Evolutionary conservation across 2,113 vertebrate genomes (phyloP).

Genomic region (Brachirus orientalis): DNA sequence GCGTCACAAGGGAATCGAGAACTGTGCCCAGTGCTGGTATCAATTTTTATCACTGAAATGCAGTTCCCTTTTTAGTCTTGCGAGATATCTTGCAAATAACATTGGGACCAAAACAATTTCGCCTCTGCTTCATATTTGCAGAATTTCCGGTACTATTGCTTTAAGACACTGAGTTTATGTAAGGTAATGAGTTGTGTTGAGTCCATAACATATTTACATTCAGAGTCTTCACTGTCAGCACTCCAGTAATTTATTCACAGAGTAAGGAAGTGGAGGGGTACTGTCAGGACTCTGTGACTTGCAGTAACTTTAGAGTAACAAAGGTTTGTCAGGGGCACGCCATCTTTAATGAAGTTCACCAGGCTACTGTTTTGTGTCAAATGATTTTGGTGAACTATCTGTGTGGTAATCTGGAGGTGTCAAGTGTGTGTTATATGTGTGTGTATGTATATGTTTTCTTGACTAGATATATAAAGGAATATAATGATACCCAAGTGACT

Average conservation of each 20-base stretch:
- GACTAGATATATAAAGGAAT: constrained; percentile 62
- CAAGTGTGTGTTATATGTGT: constrained; percentile 33
- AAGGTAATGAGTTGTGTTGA: constrained; percentile 12
- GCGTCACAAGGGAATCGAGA: constrained; percentile 29
- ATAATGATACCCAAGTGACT: constrained; percentile 69
- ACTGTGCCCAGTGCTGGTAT: constrained; percentile 16
- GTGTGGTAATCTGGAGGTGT: constrained; percentile 43
- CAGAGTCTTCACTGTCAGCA: constrained; percentile 1
- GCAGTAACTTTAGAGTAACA: background rate
- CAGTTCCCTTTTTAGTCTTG: constrained; percentile 27
- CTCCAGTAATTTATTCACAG: constrained; percentile 14
- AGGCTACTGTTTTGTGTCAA: constrained; percentile 31
- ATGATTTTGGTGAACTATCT: constrained; percentile 31
- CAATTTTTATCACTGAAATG: constrained; percentile 40
- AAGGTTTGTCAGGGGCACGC: constrained; percentile 1
- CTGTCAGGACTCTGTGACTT: constrained; percentile 12
- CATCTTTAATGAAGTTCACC: constrained; percentile 19
- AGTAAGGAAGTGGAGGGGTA: constrained; percentile 1
- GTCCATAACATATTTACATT: constrained; percentile 39
- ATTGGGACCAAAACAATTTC: background rate
- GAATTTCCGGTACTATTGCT: constrained; percentile 12
- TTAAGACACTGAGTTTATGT: constrained; percentile 23
- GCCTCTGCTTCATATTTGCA: constrained; percentile 8
- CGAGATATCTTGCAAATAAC: constrained; percentile 24
- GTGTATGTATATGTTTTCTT: constrained; percentile 27